Conservation (phyloP, 2,888 invertebrate genomes). For the Elegia similella region DNA sequence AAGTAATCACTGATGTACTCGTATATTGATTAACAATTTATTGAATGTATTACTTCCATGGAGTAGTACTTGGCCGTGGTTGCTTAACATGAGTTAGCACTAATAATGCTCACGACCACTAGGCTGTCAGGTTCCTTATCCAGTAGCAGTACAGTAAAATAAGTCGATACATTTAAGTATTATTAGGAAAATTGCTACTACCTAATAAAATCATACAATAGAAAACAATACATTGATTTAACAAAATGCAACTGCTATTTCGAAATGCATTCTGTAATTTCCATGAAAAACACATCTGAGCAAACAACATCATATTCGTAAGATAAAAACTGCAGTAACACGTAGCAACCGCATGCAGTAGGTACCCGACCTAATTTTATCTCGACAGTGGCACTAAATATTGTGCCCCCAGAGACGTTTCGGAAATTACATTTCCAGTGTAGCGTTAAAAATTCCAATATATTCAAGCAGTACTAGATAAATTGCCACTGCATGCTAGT, state of each 20-base stretch:
- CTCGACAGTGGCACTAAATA: constrained; percentile 15
- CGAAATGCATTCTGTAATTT: neutral
- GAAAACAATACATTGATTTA: too few species aligned
- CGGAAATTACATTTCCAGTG: constrained; percentile 15
- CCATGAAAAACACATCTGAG: neutral
- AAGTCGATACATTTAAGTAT: too few species aligned
- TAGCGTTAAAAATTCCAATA: constrained; percentile 14
- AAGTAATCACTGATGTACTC: too few species aligned
- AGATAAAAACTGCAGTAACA: neutral
- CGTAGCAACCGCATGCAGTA: neutral
- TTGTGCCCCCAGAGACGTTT: constrained; percentile 13
- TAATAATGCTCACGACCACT: too few species aligned
- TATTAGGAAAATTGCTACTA: too few species aligned
- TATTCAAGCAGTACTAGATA: constrained; percentile 3
- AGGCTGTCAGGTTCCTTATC: too few species aligned
- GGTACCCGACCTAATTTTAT: constrained; percentile 16
- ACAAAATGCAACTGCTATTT: neutral
- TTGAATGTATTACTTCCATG: too few species aligned
- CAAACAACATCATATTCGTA: neutral
- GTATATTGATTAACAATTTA: too few species aligned
- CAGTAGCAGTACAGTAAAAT: too few species aligned
- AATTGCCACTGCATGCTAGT: neutral
- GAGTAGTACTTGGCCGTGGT: too few species aligned
- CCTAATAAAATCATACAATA: too few species aligned
- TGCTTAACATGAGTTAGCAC: too few species aligned